Conservation (phyloP, 2,113 vertebrate species). For the Trogon melanurus region DNA sequence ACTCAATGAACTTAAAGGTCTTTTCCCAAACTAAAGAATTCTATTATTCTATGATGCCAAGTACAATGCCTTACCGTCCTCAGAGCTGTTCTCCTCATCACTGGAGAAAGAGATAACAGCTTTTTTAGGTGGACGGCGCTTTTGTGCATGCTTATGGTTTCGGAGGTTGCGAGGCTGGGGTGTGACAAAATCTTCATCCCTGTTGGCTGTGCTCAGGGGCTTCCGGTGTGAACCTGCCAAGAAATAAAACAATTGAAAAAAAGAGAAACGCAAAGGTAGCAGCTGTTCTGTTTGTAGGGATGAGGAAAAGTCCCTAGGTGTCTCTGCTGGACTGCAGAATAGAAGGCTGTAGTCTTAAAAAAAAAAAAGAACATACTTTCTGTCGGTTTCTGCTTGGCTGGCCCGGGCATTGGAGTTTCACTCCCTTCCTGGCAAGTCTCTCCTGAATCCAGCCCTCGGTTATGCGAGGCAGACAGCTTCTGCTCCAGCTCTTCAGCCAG, state of each 20-base stretch:
- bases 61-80: not conserved
- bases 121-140: slow-evolving; percentile 66
- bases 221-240: not conserved
- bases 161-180: slow-evolving; percentile 61
- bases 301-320: not conserved
- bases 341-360: not conserved
- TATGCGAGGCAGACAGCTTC: slow-evolving; percentile 85
- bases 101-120: slow-evolving; percentile 85
- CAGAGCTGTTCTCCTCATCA: slow-evolving; percentile 80
- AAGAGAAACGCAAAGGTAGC: not conserved
- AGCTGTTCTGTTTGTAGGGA: not conserved
- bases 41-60: too few species aligned
- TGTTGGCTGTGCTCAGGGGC: slow-evolving; percentile 45
- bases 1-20: too few species aligned
- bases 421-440: slow-evolving; percentile 46
- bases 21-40: too few species aligned
- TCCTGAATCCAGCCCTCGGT: slow-evolving; percentile 84
- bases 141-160: slow-evolving; percentile 12
- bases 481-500: slow-evolving; percentile 92
- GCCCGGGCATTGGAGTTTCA: not conserved
- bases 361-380: slow-evolving; percentile 25
- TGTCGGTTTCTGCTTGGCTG: slow-evolving; percentile 36
- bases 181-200: slow-evolving; percentile 76
- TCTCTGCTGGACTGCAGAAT: not conserved
- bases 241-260: not conserved